Evolutionary conservation across 2,113 vertebrate species (phyloP), one percentile per base, ranked within the genome.

Genomic region (Serilophus lunatus): DNA sequence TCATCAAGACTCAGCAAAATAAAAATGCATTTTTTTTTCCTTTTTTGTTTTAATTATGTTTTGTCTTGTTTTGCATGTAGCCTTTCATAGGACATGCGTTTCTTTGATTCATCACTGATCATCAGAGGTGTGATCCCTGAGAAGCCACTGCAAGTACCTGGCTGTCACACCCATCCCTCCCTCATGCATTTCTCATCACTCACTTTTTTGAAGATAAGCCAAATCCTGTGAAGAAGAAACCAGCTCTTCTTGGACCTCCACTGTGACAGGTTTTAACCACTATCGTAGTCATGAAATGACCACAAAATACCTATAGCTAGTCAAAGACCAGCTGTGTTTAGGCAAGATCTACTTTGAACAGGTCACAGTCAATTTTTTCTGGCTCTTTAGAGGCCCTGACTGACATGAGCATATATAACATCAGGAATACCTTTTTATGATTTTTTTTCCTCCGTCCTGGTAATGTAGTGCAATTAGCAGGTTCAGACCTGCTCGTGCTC

Each of bases 401-500:
- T 92, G 93, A 86, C 83, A 85, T 17, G 69, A 89, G 74, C 61
- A n/a, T 82, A 79, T 94, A 79, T 79, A 96, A 87, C 4, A 1
- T 92, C 86, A 79, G 51, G 81, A 94, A 85, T 91, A 95, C 87
- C 74, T 95, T 92, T 77, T 65, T 90, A 82, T 86, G 69, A 89
- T 77, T 92, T 88, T 84, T 45, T 80, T 82, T 89, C 45, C 45
- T 60, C 49, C 31, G 0, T 86, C 59, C 74, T 53, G 50, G 74
- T 95, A 29, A 78, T 92, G 78, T 85, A 42, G 82, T 53, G 89
- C 93, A 92, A 89, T 94, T 93, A 92, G 82, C 93, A 96, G 84
- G 91, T 96, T 95, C 87, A 95, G 86, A 75, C 94, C 86, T 93
- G 94, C 90, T 93, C 16, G 20, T 96, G 86, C 88, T 90, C 90